Conservation (phyloP, 2,797 vertebrate species). For the Carcharodon carcharias region DNA sequence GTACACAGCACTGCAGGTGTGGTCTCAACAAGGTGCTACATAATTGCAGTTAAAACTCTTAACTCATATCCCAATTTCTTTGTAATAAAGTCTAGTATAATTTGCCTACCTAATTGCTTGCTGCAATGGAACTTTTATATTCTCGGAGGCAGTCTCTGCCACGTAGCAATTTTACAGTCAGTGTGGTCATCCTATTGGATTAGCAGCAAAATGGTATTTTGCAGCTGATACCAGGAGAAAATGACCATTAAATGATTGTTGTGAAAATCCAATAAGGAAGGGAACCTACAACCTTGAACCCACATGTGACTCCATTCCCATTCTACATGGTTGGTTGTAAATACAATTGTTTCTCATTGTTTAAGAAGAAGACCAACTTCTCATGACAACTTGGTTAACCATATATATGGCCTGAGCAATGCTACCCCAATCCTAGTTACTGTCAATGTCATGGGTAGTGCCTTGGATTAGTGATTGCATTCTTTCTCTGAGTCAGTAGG, state of each 20-base stretch:
- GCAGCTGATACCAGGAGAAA: not conserved
- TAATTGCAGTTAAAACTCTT: not conserved
- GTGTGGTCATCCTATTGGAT: not conserved
- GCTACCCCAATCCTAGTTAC: too few relatives aligned
- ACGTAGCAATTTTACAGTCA: not conserved
- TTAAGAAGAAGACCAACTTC: not conserved
- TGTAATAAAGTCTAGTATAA: too few relatives aligned
- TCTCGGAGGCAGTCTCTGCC: not conserved
- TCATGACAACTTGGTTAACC: not conserved
- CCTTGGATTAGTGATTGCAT: too few relatives aligned
- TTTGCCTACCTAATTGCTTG: too few relatives aligned
- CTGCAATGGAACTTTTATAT: not conserved
- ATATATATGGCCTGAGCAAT: not conserved
- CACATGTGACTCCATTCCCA: not conserved
- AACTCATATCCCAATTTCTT: not conserved
- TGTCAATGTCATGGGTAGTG: too few relatives aligned
- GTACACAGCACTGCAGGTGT: not conserved
- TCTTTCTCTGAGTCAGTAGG: too few relatives aligned
- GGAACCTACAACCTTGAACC: not conserved
- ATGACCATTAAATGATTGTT: not conserved
- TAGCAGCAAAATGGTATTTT: not conserved
- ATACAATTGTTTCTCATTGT: not conserved
- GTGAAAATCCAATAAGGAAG: not conserved
- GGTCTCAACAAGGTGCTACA: not conserved
- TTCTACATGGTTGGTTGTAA: not conserved